A percentile compares a stretch with the other conserved stretches of the same genome.
These are phyloP conservation scores for Pagetopsis macropterus DNA, from an alignment of 2,797 vertebrate genomes.

Conservation along the genomic window DNA sequence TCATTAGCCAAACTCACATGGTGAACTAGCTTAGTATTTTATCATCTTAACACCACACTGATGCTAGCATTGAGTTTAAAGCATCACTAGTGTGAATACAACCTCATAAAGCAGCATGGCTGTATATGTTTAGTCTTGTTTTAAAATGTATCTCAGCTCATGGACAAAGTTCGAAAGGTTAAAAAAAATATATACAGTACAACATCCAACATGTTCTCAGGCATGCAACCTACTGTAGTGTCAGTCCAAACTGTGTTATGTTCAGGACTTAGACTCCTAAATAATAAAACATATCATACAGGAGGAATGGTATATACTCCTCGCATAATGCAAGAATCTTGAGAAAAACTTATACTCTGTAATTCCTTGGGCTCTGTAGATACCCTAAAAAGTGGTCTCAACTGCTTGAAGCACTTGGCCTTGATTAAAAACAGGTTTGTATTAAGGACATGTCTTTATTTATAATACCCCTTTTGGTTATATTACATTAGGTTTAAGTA, in stretches of 20 bases:
- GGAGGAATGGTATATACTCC: background rate
- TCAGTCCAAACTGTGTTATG: slow-evolving; percentile 5
- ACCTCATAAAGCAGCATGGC: background rate
- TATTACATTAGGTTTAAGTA: background rate
- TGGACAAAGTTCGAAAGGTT: slow-evolving; percentile 12
- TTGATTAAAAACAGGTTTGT: background rate
- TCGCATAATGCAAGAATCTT: slow-evolving; percentile 1
- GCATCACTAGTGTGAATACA: background rate
- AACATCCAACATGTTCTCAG: background rate
- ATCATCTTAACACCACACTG: background rate
- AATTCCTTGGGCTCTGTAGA: slow-evolving; percentile 5
- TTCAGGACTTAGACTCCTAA: slow-evolving; percentile 4
- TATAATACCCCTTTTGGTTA: background rate
- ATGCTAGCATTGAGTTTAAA: background rate
- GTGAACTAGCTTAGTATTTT: background rate
- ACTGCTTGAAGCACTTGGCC: background rate
- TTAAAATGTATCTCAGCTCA: background rate
- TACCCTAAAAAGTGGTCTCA: background rate
- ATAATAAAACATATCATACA: background rate
- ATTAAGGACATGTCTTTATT: background rate
- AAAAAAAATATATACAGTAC: too few relatives aligned
- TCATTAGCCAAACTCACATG: background rate
- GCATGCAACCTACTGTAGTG: too few relatives aligned
- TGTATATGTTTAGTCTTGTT: background rate
- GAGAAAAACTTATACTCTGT: background rate